Evolutionary conservation across 2,888 invertebrate genomes (phyloP), one percentile per base, ranked within the genome.

Genomic region (Seira musarum): DNA sequence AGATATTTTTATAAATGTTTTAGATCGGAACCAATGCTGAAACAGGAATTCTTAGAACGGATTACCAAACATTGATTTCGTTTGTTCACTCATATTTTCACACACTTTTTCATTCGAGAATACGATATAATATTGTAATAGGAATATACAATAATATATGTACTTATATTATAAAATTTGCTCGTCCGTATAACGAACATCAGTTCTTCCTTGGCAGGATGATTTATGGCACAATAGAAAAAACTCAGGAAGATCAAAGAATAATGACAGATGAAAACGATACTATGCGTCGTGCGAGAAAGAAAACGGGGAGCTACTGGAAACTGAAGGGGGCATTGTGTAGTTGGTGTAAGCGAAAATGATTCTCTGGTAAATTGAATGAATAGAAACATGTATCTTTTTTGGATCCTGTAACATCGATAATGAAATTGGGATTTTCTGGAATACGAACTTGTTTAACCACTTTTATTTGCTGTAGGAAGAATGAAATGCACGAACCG

Each of bases 151-250:
- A 30, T 30, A 30, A 30, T 2, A 30, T 49, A n/a, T 49, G 17
- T 49, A 49, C 49, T 49, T 49, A n/a, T 8, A n/a, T n/a, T 40
- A 40, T 40, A 13, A 40, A 13, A 40, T 40, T 8, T 40, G 40
- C 5, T 40, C 5, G 13, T 40, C 6, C 6, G 40, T 40, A 40
- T 8, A 40, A 5, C 13, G 13, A 40, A 40, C 40, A 40, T 40
- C 6, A 40, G 40, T 13, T 49, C 15, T 2, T 49, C 15, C 15
- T 49, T 49, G 49, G 49, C 49, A 49, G 49, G 13, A 49, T 49
- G 49, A 49, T 49, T 49, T 49, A 49, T 49, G 49, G 49, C n/a
- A n/a, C n/a, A n/a, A n/a, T n/a, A 8, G 49, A 49, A 49, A 49
- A 49, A 49, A 49, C 2, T 13, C 3, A 49, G 15, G 2, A 49